phyloP scores from a whole-genome alignment of 2,888 invertebrate species.

The Melanostoma scalare region DNA sequence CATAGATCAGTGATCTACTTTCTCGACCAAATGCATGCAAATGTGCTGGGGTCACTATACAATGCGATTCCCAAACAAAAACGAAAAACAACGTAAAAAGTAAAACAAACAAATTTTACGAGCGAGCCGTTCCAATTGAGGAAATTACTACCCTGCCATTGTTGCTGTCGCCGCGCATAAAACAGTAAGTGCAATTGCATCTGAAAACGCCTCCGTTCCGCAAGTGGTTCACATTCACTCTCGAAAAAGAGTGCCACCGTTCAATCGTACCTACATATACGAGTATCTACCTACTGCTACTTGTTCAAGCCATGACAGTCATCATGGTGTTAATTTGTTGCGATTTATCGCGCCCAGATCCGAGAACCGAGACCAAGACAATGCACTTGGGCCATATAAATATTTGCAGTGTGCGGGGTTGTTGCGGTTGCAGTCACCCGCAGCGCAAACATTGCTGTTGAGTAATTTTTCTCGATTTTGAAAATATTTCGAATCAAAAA shows the following conservation, averaged over 20 bases:
- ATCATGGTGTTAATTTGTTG: slow-evolving; percentile 62
- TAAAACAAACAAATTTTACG: neutral
- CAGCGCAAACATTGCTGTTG: slow-evolving; percentile 17
- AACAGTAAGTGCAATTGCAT: slow-evolving; percentile 14
- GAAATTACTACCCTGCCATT: slow-evolving; percentile 34
- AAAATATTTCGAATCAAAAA: slow-evolving; percentile 20
- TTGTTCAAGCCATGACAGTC: slow-evolving; percentile 44
- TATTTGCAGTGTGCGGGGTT: neutral
- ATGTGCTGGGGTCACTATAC: neutral
- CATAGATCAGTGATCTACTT: slow-evolving; percentile 35
- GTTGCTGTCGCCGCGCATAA: slow-evolving; percentile 5
- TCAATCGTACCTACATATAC: neutral
- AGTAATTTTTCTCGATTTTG: neutral
- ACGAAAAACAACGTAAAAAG: neutral
- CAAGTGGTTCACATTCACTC: slow-evolving; percentile 13
- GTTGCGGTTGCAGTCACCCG: slow-evolving; percentile 24
- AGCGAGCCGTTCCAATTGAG: slow-evolving; percentile 53
- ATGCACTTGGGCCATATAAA: slow-evolving; percentile 45
- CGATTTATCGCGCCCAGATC: slow-evolving; percentile 57
- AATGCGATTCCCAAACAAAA: slow-evolving; percentile 12
- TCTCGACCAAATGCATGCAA: slow-evolving; percentile 3
- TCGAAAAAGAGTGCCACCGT: slow-evolving; percentile 18
- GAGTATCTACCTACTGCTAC: neutral
- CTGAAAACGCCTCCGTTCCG: slow-evolving; percentile 4
- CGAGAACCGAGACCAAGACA: slow-evolving; percentile 41